Evolutionary conservation across 2,113 vertebrate genomes (phyloP).

Genomic region (Oxyruncus cristatus): DNA sequence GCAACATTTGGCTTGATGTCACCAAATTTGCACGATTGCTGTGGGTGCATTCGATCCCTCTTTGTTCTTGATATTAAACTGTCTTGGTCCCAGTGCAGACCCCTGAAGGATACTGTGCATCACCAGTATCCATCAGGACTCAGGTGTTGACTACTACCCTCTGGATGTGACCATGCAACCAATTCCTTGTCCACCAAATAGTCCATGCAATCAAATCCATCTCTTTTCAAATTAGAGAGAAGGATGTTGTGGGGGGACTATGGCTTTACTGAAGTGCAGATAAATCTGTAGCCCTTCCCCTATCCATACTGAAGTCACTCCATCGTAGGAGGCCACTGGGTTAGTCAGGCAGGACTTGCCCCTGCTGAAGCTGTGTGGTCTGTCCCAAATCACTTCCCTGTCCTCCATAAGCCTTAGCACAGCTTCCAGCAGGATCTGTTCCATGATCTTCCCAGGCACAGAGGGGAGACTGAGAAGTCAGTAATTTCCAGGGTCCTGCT

Average conservation of each 20-base stretch:
- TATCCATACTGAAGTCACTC: not conserved
- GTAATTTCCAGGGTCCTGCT: not conserved
- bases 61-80: not conserved
- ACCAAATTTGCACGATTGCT: not conserved
- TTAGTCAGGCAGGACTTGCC: not conserved
- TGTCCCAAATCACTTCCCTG: not conserved
- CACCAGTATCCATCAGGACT: not conserved
- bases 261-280: not conserved
- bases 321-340: not conserved
- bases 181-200: not conserved
- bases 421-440: not conserved
- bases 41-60: not conserved
- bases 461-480: not conserved
- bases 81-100: not conserved
- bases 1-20: not conserved
- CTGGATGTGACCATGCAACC: not conserved
- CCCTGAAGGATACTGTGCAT: not conserved
- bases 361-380: not conserved
- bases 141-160: not conserved
- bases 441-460: not conserved
- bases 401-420: not conserved
- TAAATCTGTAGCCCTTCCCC: accelerated
- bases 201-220: not conserved
- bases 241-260: not conserved
- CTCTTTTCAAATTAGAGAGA: not conserved